Conservation (phyloP, 2,113 vertebrate species). For the Pseudonaja textilis region DNA sequence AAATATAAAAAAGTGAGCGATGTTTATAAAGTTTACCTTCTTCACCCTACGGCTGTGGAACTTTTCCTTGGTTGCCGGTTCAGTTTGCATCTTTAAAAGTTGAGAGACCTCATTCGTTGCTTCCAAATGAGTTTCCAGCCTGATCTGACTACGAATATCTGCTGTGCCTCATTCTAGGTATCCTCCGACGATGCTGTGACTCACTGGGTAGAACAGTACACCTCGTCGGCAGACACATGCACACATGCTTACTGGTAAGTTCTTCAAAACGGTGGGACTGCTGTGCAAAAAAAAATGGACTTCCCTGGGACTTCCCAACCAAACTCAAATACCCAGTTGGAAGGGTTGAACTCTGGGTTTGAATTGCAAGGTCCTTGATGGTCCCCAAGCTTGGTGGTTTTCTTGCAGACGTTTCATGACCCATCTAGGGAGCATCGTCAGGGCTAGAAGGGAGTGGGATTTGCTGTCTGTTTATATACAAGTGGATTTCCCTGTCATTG, state of each 20-base stretch:
- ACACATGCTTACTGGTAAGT: constrained; percentile 95
- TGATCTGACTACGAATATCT: not conserved
- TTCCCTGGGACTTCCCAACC: not conserved
- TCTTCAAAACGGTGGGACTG: not conserved
- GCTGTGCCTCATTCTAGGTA: constrained; percentile 71
- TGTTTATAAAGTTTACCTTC: not conserved
- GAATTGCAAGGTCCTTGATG: not conserved
- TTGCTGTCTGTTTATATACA: not conserved
- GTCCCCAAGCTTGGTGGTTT: not conserved
- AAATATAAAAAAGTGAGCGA: constrained; percentile 92
- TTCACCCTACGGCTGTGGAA: not conserved
- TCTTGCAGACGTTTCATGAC: not conserved
- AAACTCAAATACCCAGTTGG: not conserved
- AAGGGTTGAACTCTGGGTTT: not conserved
- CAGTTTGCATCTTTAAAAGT: not conserved
- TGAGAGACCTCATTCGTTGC: not conserved
- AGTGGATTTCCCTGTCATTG: not conserved
- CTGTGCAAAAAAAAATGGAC: not conserved
- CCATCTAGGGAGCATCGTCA: not conserved
- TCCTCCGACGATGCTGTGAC: constrained; percentile 90
- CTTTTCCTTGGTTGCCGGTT: not conserved
- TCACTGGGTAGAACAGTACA: constrained; percentile 94
- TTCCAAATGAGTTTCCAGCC: not conserved
- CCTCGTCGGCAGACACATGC: constrained; percentile 89
- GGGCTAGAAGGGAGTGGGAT: not conserved